Evolutionary conservation across 1,140 invertebrate species (phyloP), one percentile per base, ranked within the genome.

Genomic region (Ooceraea biroi): DNA sequence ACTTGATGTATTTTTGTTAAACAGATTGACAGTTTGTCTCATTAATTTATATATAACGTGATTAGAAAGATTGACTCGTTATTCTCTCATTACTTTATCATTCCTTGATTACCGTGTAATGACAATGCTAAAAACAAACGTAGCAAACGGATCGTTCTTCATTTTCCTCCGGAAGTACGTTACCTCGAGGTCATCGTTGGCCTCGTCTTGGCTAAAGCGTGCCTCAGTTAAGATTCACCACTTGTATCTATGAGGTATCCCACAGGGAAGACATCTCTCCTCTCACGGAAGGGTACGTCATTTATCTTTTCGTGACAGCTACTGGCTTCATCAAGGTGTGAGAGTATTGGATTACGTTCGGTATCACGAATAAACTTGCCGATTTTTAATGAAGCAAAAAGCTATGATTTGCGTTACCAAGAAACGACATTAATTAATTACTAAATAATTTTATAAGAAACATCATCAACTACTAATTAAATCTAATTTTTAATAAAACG

Each of bases 271-370:
- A 4, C 2, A n/a, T 71, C 12, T 7, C 5, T 36, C n/a, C 0
- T 71, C 22, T 69, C 25, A 68, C 68, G 27, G n/a, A 55, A 52
- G 11, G n/a, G 50, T n/a, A 71, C 48, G 4, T 19, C 48, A 52
- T 71, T 48, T 71, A 71, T 52, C n/a, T 52, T 5, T 71, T 71
- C 27, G 5, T 36, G 68, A 55, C 48, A 55, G 25, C 11, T 71
- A 30, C 27, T n/a, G 14, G 17, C n/a, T 36, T 71, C 12, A 22
- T 36, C 17, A 22, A 36, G 25, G 8, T 25, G n/a, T 10, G 25
- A 22, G 27, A 36, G 36, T 36, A 36, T 36, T 36, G 36, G 36
- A 36, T 36, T 36, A 36, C 36, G n/a, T 55, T 36, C 19, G 0
- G 8, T 46, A 4, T 19, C 11, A 0, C 10, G 12, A 12, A 48